Conservation (phyloP, 1,140 invertebrate genomes). For the Nomia melanderi region DNA sequence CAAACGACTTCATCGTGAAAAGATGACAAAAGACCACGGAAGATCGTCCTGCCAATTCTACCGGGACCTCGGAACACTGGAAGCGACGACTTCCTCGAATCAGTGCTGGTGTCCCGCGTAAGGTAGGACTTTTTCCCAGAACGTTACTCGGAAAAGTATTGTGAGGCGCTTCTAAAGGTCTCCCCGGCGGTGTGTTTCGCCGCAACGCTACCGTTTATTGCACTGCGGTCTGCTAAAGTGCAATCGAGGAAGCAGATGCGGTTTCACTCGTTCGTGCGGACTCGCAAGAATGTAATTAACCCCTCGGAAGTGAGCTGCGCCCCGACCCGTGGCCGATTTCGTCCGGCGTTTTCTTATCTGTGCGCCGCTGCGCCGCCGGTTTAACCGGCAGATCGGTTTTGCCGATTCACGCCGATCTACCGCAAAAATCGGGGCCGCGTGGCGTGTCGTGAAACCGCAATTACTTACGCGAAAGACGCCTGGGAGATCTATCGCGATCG, state of each 20-base stretch:
- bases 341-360: conserved; percentile 35
- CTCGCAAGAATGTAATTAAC: conserved; percentile 70
- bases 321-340: conserved; percentile 28
- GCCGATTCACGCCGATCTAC: conserved; percentile 43
- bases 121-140: conserved; percentile 25
- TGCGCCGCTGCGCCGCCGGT: neutral
- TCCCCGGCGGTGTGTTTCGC: conserved; percentile 20
- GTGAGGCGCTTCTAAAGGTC: conserved; percentile 50
- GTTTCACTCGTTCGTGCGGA: conserved; percentile 69
- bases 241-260: conserved; percentile 70
- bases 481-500: conserved; percentile 30
- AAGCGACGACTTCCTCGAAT: no score
- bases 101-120: neutral
- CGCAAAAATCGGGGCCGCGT: conserved; percentile 58
- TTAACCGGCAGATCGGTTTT: conserved; percentile 18
- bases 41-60: neutral
- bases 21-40: neutral
- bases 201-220: conserved; percentile 69
- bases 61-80: neutral
- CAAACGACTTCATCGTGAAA: neutral
- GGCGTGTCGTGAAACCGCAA: conserved; percentile 60
- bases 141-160: conserved; percentile 29
- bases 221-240: conserved; percentile 70
- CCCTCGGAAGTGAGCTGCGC: conserved; percentile 54
- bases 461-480: conserved; percentile 51